These are phyloP conservation scores for Isotomurus palustris DNA, from an alignment of 2,888 invertebrate genomes.

Conservation along the genomic window DNA sequence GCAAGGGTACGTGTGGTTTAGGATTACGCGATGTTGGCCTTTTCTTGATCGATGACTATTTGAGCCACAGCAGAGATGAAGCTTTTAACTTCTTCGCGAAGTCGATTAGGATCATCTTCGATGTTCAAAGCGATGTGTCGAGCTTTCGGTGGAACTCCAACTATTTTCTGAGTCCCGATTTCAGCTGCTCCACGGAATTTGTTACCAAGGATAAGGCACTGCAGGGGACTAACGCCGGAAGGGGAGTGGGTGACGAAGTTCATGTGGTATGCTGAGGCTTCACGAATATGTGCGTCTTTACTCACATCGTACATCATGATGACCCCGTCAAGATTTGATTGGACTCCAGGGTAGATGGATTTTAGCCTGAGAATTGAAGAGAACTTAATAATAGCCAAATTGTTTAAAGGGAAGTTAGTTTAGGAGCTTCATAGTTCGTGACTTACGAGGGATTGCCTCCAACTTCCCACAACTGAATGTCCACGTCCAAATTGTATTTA, in stretches of 20 bases:
- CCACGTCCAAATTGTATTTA: conserved; percentile 39
- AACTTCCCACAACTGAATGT: conserved; percentile 44
- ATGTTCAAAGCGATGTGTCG: conserved; percentile 44
- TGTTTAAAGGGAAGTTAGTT: neutral
- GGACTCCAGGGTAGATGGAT: conserved; percentile 40
- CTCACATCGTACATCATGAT: conserved; percentile 40
- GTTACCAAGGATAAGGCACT: conserved; percentile 42
- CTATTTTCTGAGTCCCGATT: conserved; percentile 37
- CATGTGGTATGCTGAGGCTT: conserved; percentile 42
- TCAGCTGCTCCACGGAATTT: conserved; percentile 39
- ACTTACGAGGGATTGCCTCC: conserved; percentile 44
- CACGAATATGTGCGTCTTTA: conserved; percentile 37
- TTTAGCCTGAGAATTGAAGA: conserved; percentile 29
- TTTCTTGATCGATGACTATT: conserved; percentile 39
- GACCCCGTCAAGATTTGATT: conserved; percentile 40
- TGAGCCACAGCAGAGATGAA: conserved; percentile 39
- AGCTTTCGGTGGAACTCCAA: conserved; percentile 38
- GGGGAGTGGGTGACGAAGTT: conserved; percentile 43
- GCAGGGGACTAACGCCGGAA: conserved; percentile 28
- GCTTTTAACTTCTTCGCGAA: conserved; percentile 39
- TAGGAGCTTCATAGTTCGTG: neutral
- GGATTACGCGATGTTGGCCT: conserved; percentile 13
- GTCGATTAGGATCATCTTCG: conserved; percentile 41
- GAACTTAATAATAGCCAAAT: neutral
- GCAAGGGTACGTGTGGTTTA: too few species aligned